Percentiles rank a stretch among this genome's conserved stretches.
Evolutionary conservation across 2,888 invertebrate species (phyloP).

Genomic region (Heterodera filipjevi): DNA sequence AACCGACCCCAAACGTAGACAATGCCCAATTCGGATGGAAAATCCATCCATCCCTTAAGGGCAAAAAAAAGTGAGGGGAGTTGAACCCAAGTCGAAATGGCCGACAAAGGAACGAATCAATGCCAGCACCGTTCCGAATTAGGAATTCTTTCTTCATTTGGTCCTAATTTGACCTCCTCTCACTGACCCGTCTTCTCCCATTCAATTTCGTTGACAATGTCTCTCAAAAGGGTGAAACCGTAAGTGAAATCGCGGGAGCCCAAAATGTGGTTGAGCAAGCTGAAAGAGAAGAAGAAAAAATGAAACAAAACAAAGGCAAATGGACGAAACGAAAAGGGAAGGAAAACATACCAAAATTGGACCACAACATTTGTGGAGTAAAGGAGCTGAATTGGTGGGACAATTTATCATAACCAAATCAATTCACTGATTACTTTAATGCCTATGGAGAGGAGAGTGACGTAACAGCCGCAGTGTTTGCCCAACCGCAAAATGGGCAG

Average conservation of each 20-base stretch:
- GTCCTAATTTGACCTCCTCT: no score
- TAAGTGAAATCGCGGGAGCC: conserved; percentile 66
- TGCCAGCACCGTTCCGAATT: no score
- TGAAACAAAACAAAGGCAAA: no score
- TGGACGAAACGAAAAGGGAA: neutral
- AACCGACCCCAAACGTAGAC: no score
- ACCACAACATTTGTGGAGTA: conserved; percentile 67
- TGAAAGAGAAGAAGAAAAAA: neutral
- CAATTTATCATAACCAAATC: neutral
- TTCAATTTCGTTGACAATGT: conserved; percentile 63
- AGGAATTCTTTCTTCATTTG: no score
- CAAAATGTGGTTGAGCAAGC: conserved; percentile 68
- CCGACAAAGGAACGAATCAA: no score
- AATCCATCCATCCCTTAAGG: no score
- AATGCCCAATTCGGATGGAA: no score
- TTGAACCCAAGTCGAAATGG: no score
- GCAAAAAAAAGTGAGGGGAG: no score
- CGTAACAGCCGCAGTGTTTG: conserved; percentile 65
- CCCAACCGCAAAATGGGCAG: conserved; percentile 60
- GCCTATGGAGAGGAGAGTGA: conserved; percentile 64
- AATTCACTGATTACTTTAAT: conserved; percentile 55
- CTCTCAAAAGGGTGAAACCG: conserved; percentile 64
- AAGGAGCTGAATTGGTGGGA: conserved; percentile 63
- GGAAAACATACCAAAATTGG: conserved; percentile 62
- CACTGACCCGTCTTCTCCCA: conserved; percentile 63